Evolutionary conservation across 2,888 invertebrate species (phyloP).

Genomic region (Acanthosoma haemorrhoidale): DNA sequence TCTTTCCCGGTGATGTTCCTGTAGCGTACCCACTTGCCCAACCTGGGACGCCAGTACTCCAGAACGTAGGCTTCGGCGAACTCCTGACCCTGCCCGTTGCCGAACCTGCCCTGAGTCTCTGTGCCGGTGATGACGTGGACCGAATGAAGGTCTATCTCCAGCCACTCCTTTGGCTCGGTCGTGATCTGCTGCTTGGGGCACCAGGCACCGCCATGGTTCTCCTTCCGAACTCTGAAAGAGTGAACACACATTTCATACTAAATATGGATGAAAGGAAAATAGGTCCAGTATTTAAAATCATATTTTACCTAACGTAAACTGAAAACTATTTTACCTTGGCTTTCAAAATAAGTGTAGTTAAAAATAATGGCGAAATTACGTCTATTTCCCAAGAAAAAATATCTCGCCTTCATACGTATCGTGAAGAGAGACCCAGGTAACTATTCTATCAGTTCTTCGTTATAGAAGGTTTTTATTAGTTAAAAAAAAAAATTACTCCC

Average conservation of each 20-base stretch:
- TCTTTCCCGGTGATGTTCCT: slow-evolving; percentile 67
- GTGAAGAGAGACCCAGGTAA: too few relatives aligned
- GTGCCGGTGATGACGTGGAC: slow-evolving; percentile 77
- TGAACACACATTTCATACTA: neutral
- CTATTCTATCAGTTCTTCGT: too few relatives aligned
- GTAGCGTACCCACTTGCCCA: slow-evolving; percentile 79
- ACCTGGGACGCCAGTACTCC: slow-evolving; percentile 75
- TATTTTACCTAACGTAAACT: too few relatives aligned
- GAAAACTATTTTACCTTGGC: too few relatives aligned
- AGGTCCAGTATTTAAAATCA: too few relatives aligned
- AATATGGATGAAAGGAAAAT: too few relatives aligned
- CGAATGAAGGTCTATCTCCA: slow-evolving; percentile 71
- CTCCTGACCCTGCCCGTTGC: slow-evolving; percentile 84
- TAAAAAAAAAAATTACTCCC: too few relatives aligned
- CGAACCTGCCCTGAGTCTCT: slow-evolving; percentile 82
- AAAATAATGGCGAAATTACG: too few relatives aligned
- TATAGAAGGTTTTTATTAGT: too few relatives aligned
- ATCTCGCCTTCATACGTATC: too few relatives aligned
- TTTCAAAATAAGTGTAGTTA: too few relatives aligned
- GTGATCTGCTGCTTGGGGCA: slow-evolving; percentile 79
- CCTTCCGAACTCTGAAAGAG: slow-evolving; percentile 67
- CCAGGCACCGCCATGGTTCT: slow-evolving; percentile 85
- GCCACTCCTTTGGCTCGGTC: slow-evolving; percentile 69
- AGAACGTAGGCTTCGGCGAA: slow-evolving; percentile 76
- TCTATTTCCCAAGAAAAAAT: too few relatives aligned